Base-by-base conservation (phyloP, 2,113 vertebrate genomes). In the Pollachius pollachius region DNA sequence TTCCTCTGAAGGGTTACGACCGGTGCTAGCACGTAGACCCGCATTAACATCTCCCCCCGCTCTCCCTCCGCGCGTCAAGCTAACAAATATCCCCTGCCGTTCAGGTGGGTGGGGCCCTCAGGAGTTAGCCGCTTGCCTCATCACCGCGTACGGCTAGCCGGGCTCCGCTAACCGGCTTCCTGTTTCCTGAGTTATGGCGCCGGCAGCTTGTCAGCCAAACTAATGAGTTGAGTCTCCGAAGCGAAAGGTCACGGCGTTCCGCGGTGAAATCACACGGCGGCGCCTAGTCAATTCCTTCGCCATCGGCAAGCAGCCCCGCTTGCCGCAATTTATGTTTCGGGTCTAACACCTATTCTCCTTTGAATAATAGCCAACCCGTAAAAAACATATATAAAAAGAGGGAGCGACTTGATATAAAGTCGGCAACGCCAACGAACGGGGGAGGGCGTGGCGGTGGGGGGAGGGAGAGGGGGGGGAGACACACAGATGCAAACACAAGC, bases 231-330 rank as follows among this genome's bases (percentile, higher is more conserved):
- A 78, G 86, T 86, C 88, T 84, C 21, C 68, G n/a, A 54, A 80
- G 69, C 75, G 52, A 91, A 91, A 91, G 91, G 90, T 92, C 91
- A 91, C 74, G 0, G 64, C 66, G 37, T 4, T 62, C 34, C 70
- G 15, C 63, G 78, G 85, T 75, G 64, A 85, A 89, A 86, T 82
- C 89, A 78, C 21, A 23, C 81, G 54, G 76, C 17, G 81, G 82
- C 84, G 64, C 7, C 60, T 73, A 82, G 81, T 85, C 88, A 79
- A 84, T 75, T 81, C 81, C 81, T 78, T 57, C 69, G 0, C 3
- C 23, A 8, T 70, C 69, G 19, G 69, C 78, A 52, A 67, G 1
- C 65, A 80, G 79, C 82, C 82, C 76, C 88, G 85, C 88, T 88
- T 85, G 81, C 82, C 69, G 69, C 82, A 86, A 89, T 89, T 88